These are phyloP conservation scores for Oxystoma pomonae DNA, from an alignment of 2,888 invertebrate species.

Conservation along the genomic window DNA sequence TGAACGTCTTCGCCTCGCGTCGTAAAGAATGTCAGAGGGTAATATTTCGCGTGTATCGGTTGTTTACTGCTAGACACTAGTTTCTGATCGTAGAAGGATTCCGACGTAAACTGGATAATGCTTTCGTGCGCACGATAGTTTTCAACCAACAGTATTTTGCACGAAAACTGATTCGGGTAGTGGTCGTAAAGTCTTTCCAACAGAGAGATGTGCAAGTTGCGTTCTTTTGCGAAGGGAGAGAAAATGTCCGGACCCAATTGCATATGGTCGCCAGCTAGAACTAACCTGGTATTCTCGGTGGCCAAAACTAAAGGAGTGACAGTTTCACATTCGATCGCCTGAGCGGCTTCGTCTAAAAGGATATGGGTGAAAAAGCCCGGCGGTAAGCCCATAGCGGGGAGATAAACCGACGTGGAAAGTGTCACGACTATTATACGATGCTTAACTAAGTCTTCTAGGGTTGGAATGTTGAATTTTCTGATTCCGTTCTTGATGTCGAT, in stretches of 20 bases:
- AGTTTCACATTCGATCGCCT: conserved; percentile 82
- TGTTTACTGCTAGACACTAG: conserved; percentile 70
- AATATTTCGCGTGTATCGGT: conserved; percentile 63
- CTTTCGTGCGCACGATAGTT: conserved; percentile 81
- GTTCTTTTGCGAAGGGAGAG: conserved; percentile 67
- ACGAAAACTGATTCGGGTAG: conserved; percentile 67
- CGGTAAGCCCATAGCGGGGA: conserved; percentile 63
- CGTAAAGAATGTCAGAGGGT: conserved; percentile 76
- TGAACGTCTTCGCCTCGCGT: conserved; percentile 77
- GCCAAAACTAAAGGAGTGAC: conserved; percentile 75
- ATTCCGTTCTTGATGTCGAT: conserved; percentile 55
- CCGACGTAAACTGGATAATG: conserved; percentile 77
- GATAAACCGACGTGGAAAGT: conserved; percentile 70
- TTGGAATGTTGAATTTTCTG: conserved; percentile 64
- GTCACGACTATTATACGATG: conserved; percentile 76
- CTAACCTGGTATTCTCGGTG: conserved; percentile 66
- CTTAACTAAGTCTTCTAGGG: conserved; percentile 64
- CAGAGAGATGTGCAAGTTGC: conserved; percentile 67
- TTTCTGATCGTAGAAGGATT: conserved; percentile 75
- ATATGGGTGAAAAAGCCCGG: conserved; percentile 76
- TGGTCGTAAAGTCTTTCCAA: conserved; percentile 74
- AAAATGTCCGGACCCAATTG: conserved; percentile 79
- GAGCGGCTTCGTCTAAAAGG: conserved; percentile 81
- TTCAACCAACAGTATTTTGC: conserved; percentile 74
- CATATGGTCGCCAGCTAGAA: conserved; percentile 84